Conservation (phyloP, 2,888 invertebrate genomes). For the Orthosia cruda region DNA sequence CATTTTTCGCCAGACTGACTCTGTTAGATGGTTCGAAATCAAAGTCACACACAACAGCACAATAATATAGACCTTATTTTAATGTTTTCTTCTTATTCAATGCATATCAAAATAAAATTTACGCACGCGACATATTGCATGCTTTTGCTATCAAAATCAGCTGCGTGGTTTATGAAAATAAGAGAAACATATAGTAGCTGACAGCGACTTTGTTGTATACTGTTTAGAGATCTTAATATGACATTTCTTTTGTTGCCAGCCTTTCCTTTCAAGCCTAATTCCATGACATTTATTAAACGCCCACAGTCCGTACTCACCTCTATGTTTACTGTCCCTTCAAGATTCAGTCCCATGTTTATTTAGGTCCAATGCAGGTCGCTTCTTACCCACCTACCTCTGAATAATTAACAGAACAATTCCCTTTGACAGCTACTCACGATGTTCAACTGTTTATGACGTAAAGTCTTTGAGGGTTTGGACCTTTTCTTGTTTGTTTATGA, state of each 20-base stretch:
- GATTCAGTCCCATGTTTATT: constrained; percentile 50
- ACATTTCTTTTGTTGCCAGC: neutral
- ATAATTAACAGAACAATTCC: constrained; percentile 57
- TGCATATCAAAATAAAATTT: no score
- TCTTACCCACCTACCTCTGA: constrained; percentile 39
- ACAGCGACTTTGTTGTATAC: no score
- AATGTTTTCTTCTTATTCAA: no score
- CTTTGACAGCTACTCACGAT: constrained; percentile 45
- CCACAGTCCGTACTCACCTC: constrained; percentile 1
- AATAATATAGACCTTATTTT: no score
- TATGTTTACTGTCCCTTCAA: constrained; percentile 27
- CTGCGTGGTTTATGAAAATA: no score
- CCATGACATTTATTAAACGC: constrained; percentile 24
- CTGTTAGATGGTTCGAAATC: no score
- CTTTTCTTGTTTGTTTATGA: constrained; percentile 22
- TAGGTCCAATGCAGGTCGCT: constrained; percentile 52
- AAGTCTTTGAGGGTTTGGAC: neutral
- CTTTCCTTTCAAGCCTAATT: neutral
- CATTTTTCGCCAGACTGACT: no score
- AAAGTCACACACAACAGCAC: no score
- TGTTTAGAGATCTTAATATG: no score
- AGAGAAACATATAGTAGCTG: no score
- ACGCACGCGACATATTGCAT: no score
- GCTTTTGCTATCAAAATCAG: no score
- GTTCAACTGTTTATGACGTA: constrained; percentile 33